Evolutionary conservation across 2,113 vertebrate species (phyloP).

Genomic region (Parus major): DNA sequence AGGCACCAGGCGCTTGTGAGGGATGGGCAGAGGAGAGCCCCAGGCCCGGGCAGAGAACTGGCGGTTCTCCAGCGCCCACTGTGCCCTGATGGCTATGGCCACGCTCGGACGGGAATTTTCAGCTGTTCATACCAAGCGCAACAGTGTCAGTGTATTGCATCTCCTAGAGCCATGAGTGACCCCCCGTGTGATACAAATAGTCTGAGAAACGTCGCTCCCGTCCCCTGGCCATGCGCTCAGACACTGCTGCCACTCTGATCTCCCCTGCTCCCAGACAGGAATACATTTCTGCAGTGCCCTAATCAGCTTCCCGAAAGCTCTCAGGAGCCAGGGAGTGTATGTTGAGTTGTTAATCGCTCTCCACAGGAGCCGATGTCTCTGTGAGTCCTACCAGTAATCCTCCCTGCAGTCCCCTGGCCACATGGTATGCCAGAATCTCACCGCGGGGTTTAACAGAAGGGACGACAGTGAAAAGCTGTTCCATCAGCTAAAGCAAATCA

Average conservation of each 20-base stretch:
- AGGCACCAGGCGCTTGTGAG: not conserved
- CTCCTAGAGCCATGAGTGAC: not conserved
- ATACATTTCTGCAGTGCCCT: not conserved
- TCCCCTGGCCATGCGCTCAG: not conserved
- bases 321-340: not conserved
- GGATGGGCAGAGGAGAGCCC: not conserved
- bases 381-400: not conserved
- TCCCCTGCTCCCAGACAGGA: not conserved
- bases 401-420: not conserved
- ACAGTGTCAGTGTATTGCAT: too few relatives aligned
- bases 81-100: not conserved
- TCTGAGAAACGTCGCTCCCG: not conserved
- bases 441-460: not conserved
- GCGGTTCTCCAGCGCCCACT: too few relatives aligned
- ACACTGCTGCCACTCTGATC: rapidly evolving
- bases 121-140: not conserved
- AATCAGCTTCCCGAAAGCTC: not conserved
- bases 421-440: not conserved
- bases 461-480: not conserved
- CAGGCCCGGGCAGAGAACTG: rapidly evolving
- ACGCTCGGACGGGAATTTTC: rapidly evolving
- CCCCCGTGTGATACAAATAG: not conserved
- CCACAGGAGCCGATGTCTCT: not conserved
- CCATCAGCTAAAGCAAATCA: not conserved
- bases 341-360: not conserved